Evolutionary conservation across 2,797 vertebrate species (phyloP).

Genomic region (Macropodus opercularis): DNA sequence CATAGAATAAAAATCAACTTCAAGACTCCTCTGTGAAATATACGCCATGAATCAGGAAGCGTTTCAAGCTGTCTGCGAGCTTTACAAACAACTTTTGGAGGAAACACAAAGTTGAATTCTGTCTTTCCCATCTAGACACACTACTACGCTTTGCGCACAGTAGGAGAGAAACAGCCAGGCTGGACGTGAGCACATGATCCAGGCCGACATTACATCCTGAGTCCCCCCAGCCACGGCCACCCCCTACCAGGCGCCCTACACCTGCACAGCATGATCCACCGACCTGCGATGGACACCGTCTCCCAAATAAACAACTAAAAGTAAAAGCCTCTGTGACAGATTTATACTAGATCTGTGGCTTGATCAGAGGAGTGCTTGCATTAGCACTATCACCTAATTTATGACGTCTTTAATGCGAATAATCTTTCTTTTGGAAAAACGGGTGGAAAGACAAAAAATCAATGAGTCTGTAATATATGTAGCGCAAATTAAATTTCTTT

Average conservation of each 20-base stretch:
- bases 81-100: constrained; percentile 33
- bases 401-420: not conserved
- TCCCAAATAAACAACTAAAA: constrained; percentile 44
- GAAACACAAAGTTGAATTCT: constrained; percentile 45
- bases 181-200: constrained; percentile 55
- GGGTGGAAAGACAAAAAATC: not conserved
- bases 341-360: constrained; percentile 3
- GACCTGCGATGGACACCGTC: constrained; percentile 34
- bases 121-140: constrained; percentile 42
- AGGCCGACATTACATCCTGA: constrained; percentile 57
- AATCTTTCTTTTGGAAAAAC: not conserved
- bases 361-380: constrained; percentile 13
- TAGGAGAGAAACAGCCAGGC: constrained; percentile 53
- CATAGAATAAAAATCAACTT: constrained; percentile 18
- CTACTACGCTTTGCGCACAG: constrained; percentile 53
- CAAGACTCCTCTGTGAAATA: constrained; percentile 36
- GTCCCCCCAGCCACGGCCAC: constrained; percentile 20
- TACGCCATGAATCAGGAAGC: constrained; percentile 26
- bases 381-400: not conserved
- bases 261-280: constrained; percentile 37
- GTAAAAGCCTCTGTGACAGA: not conserved
- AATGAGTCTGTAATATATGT: not conserved
- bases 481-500: not conserved
- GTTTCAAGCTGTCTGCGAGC: constrained; percentile 37
- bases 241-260: constrained; percentile 27